A percentile compares a stretch with the other conserved stretches of the same genome.
Conservation (phyloP, 1,140 invertebrate genomes). For the Achatina immaculata region DNA sequence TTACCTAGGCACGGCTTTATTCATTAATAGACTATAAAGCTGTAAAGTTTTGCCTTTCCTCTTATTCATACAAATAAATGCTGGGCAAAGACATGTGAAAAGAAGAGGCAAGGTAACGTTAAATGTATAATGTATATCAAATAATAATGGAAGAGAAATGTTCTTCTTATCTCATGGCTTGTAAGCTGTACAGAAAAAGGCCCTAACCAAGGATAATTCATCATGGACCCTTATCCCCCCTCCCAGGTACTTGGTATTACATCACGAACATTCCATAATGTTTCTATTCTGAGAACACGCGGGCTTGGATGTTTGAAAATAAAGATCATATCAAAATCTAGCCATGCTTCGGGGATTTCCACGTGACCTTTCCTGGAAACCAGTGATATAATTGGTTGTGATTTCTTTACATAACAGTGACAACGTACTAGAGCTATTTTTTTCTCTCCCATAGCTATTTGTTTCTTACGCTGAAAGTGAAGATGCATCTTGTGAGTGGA, state of each 20-base stretch:
- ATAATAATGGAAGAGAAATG: too few relatives aligned
- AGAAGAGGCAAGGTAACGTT: too few relatives aligned
- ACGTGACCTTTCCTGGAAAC: neutral
- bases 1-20: too few relatives aligned
- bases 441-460: neutral
- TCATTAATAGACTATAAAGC: too few relatives aligned
- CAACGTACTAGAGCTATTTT: neutral
- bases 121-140: too few relatives aligned
- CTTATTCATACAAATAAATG: too few relatives aligned
- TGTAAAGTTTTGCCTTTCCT: too few relatives aligned
- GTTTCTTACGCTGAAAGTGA: neutral
- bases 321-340: neutral
- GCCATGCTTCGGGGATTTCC: neutral
- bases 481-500: neutral
- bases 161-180: too few relatives aligned
- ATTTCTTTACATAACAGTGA: neutral
- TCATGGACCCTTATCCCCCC: neutral
- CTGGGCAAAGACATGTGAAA: too few relatives aligned
- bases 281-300: neutral
- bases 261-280: neutral
- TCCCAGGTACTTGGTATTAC: neutral
- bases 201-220: too few relatives aligned
- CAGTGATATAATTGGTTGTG: neutral
- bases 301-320: neutral
- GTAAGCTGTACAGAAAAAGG: too few relatives aligned